Percentiles rank a stretch among this genome's conserved stretches.
Conservation (phyloP, 1,140 invertebrate species). For the Drosophila bipectinata region DNA sequence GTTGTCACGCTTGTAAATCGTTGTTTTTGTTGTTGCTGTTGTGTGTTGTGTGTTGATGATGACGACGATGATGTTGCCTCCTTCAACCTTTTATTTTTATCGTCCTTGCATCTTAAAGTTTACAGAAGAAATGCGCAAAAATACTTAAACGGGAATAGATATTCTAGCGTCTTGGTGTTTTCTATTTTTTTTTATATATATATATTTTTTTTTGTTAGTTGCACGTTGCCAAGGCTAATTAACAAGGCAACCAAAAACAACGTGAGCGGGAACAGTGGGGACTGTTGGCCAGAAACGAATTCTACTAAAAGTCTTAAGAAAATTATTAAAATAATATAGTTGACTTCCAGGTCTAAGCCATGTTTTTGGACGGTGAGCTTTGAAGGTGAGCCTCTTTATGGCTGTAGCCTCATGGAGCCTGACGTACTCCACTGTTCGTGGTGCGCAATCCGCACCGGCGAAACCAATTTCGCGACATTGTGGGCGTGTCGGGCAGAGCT, state of each 20-base stretch:
- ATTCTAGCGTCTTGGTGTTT: slow-evolving; percentile 23
- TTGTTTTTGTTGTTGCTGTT: slow-evolving; percentile 37
- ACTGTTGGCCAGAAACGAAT: neutral
- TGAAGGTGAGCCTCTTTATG: too few relatives aligned
- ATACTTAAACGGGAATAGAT: slow-evolving; percentile 44
- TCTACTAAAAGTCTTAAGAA: neutral
- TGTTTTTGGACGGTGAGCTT: too few relatives aligned
- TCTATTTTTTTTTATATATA: slow-evolving; percentile 1
- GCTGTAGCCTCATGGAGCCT: too few relatives aligned
- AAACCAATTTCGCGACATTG: slow-evolving; percentile 69
- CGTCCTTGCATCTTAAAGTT: slow-evolving; percentile 66
- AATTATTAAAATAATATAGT: too few relatives aligned
- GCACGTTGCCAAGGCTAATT: slow-evolving; percentile 63
- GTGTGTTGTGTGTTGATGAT: slow-evolving; percentile 24
- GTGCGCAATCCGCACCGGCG: slow-evolving; percentile 24
- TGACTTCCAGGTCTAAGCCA: too few relatives aligned
- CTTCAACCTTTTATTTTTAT: slow-evolving; percentile 55
- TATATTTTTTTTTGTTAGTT: slow-evolving; percentile 1
- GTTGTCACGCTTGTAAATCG: slow-evolving; percentile 67
- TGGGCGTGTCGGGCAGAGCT: slow-evolving; percentile 63
- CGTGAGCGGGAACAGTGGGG: neutral
- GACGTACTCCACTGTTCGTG: slow-evolving; percentile 31
- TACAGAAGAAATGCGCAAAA: slow-evolving; percentile 61
- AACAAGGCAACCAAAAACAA: slow-evolving; percentile 34
- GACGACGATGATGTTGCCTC: slow-evolving; percentile 48